Base-by-base conservation (phyloP, 2,113 vertebrate genomes). In the Dromas ardeola region DNA sequence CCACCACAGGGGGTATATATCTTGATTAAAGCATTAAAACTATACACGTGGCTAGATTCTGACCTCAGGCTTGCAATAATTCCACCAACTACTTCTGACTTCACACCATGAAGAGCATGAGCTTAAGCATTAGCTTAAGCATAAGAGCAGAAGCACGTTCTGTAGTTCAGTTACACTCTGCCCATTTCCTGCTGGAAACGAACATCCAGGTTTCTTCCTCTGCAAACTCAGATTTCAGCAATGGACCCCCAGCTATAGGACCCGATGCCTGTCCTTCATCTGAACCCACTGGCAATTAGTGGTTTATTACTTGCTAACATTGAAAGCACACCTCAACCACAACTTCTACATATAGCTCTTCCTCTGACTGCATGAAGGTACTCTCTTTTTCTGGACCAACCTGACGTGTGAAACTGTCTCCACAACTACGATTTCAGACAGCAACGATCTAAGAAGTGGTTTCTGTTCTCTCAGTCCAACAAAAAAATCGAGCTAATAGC, bases 391-490 rank as follows among this genome's bases (percentile, higher is more conserved):
- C 45, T 62, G 71, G 50, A 96, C 50, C 59, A 43, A 47, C 18
- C 19, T 29, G 42, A 38, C 43, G 13, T 6, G 43, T 53, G 45
- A 81, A 36, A 45, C 58, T n/a, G 22, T 52, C 40, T 92, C 67
- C 29, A 59, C 40, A 85, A 78, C 5, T 23, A 50, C 30, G 34
- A 21, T 58, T 91, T 85, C 71, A 84, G 58, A 74, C 13, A 90
- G 81, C 38, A 88, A 82, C 62, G 79, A 84, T 85, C 32, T 83
- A 16, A 83, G 30, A 92, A 92, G 38, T 36, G 9, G 42, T 36
- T 93, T 96, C 88, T 86, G n/a, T 88, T 93, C 92, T 83, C 56
- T 92, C 80, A 80, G 2, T 89, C 42, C 65, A 88, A 47, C 19
- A 80, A 58, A 72, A 72, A 50, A 53, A 17, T 45, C 30, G 59